Evolutionary conservation across 1,140 invertebrate species (phyloP).

Genomic region (Pemphigus obesinymphae): DNA sequence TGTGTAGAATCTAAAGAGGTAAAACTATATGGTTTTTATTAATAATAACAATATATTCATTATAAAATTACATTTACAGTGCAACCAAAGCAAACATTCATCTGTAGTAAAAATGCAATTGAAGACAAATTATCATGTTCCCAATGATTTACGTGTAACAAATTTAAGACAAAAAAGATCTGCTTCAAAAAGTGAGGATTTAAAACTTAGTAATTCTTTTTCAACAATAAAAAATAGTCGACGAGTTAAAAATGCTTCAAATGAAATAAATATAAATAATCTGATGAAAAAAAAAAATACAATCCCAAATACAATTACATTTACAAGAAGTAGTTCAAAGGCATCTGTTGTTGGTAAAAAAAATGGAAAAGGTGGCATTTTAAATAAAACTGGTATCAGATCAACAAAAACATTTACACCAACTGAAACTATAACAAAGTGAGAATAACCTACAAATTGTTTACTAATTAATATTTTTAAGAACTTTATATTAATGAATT

Average conservation of each 20-base stretch:
- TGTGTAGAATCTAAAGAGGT: not conserved
- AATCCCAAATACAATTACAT: not conserved
- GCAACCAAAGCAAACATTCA: not conserved
- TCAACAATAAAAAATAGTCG: not conserved
- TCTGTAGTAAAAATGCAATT: conserved; percentile 8
- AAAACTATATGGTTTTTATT: no score
- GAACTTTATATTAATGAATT: not conserved
- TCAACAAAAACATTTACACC: not conserved
- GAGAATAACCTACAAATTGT: not conserved
- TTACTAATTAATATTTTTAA: not conserved
- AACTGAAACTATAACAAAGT: not conserved
- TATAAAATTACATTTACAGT: not conserved
- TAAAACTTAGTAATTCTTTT: not conserved
- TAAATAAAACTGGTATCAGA: not conserved
- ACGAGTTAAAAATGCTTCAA: not conserved
- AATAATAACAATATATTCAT: not conserved
- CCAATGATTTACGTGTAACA: not conserved
- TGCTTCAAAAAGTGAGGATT: not conserved
- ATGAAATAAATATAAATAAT: not conserved
- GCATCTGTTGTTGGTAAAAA: not conserved
- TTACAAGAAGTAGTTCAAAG: not conserved
- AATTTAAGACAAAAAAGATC: not conserved
- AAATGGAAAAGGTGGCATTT: not conserved
- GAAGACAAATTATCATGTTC: not conserved
- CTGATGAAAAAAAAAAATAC: not conserved